phyloP scores from a whole-genome alignment of 1,140 invertebrate species.

The Drosophila neocordata region DNA sequence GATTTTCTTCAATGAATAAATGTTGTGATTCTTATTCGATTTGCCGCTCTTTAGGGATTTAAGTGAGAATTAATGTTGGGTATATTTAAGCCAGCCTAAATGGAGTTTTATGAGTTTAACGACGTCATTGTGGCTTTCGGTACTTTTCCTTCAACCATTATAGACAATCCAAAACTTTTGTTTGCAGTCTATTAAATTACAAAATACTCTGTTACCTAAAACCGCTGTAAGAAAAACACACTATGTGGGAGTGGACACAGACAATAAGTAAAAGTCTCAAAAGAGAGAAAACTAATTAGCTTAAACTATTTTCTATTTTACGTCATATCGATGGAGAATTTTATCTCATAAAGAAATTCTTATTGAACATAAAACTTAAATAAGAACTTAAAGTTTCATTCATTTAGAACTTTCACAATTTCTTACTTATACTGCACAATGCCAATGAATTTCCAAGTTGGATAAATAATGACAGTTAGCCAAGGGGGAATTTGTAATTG shows the following conservation, averaged over 20 bases:
- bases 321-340: constrained; percentile 26
- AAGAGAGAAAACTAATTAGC: constrained; percentile 61
- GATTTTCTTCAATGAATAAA: neutral
- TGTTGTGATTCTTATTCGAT: constrained; percentile 10
- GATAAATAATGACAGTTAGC: constrained; percentile 3
- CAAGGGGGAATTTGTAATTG: constrained; percentile 4
- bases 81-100: neutral
- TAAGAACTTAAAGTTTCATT: neutral
- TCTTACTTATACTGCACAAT: neutral
- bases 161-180: constrained; percentile 24
- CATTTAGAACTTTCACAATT: neutral
- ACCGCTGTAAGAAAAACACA: neutral
- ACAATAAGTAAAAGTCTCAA: too few species aligned
- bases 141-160: neutral
- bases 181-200: constrained; percentile 59
- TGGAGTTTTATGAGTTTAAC: constrained; percentile 10
- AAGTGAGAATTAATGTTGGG: neutral
- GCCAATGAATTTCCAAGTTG: neutral
- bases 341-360: too few species aligned
- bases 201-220: constrained; percentile 37
- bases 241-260: constrained; percentile 7
- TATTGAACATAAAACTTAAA: neutral
- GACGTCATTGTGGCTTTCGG: neutral
- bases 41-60: constrained; percentile 5
- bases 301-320: constrained; percentile 28